phyloP scores from a whole-genome alignment of 2,113 vertebrate species.

The Perccottus glenii region DNA sequence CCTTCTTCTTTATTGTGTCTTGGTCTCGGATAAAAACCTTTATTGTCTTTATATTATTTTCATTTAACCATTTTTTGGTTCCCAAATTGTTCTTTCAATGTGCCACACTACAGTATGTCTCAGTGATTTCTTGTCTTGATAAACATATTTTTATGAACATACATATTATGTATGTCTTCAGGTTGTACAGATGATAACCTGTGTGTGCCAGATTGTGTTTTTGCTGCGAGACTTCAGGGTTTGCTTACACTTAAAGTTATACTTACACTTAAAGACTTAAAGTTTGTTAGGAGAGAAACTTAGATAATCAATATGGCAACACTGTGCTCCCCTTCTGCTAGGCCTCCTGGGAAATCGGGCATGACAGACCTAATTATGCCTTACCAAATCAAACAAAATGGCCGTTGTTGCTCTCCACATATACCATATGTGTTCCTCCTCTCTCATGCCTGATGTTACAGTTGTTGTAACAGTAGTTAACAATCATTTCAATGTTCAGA shows the following conservation, averaged over 20 bases:
- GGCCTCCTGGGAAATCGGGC: constrained; percentile 36
- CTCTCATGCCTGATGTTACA: constrained; percentile 6
- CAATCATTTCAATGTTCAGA: too few relatives aligned
- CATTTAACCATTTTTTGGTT: too few relatives aligned
- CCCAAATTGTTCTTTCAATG: too few relatives aligned
- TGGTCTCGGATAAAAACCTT: too few relatives aligned
- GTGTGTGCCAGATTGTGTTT: background rate
- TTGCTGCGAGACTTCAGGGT: constrained; percentile 33
- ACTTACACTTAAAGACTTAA: constrained; percentile 30
- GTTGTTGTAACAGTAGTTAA: constrained; percentile 5
- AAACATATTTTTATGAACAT: constrained; percentile 1
- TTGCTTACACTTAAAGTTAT: constrained; percentile 10
- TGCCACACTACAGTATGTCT: too few relatives aligned
- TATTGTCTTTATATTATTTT: too few relatives aligned
- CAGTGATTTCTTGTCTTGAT: background rate
- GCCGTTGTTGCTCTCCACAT: constrained; percentile 40
- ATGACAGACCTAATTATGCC: constrained; percentile 51
- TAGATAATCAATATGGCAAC: constrained; percentile 34
- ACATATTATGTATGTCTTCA: constrained; percentile 7
- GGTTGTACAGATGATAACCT: background rate
- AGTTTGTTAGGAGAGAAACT: constrained; percentile 39
- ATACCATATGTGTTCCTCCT: constrained; percentile 7
- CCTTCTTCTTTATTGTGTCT: too few relatives aligned
- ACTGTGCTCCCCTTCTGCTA: constrained; percentile 18
- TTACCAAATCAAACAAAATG: constrained; percentile 56